A percentile compares a stretch with the other conserved stretches of the same genome.
Conservation (phyloP, 2,888 invertebrate genomes). For the Drosophila incognita region DNA sequence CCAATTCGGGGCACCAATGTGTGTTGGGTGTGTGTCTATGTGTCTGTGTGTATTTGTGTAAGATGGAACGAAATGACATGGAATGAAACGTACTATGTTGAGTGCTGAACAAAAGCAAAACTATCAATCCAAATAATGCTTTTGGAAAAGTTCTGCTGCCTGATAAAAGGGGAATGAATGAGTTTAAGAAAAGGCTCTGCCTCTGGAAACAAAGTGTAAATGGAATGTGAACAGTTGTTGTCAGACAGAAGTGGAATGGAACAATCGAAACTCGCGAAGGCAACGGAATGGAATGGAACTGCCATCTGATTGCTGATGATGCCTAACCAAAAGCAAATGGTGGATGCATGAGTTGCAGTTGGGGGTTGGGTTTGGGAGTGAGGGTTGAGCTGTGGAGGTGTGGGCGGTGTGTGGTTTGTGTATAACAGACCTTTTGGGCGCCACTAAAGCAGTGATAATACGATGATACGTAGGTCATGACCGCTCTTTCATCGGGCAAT, state of each 20-base stretch:
- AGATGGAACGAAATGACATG: slow-evolving; percentile 7
- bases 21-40: neutral
- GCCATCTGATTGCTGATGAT: neutral
- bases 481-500: slow-evolving; percentile 99
- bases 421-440: slow-evolving; percentile 96
- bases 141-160: neutral
- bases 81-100: slow-evolving; percentile 7
- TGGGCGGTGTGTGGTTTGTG: slow-evolving; percentile 13
- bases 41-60: neutral
- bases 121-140: neutral
- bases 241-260: neutral
- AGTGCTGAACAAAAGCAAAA: neutral
- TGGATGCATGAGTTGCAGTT: neutral
- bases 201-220: neutral
- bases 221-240: neutral
- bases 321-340: neutral
- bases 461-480: slow-evolving; percentile 99
- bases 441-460: slow-evolving; percentile 99
- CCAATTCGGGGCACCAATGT: slow-evolving; percentile 21
- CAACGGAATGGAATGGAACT: neutral
- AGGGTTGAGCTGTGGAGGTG: neutral
- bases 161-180: neutral
- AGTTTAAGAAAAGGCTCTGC: neutral
- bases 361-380: neutral
- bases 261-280: neutral